Evolutionary conservation across 2,888 invertebrate species (phyloP).

Genomic region (Cloeon dipterum): DNA sequence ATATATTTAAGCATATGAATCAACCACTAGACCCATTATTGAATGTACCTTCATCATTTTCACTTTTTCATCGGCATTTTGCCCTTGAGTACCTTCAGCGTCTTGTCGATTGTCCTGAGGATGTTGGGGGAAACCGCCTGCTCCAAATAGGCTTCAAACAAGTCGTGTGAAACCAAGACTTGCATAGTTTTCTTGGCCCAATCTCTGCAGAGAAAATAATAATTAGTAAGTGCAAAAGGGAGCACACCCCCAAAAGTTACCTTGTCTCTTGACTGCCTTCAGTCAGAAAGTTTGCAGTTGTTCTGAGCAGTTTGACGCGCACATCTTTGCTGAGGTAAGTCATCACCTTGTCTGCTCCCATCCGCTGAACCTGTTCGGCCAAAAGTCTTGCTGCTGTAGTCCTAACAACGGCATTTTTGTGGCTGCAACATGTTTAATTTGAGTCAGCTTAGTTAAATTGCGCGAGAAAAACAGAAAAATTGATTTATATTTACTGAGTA

Average conservation of each 20-base stretch:
- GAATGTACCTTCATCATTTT: too few species aligned
- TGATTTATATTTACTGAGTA: too few species aligned
- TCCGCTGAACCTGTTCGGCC: slow-evolving; percentile 40
- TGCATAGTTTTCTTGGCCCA: neutral
- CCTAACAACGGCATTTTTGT: slow-evolving; percentile 73
- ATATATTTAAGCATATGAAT: too few species aligned
- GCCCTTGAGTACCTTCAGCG: too few species aligned
- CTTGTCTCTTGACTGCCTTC: slow-evolving; percentile 77
- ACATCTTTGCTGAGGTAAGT: slow-evolving; percentile 44
- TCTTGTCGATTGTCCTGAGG: neutral
- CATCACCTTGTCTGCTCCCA: slow-evolving; percentile 50
- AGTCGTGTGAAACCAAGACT: neutral
- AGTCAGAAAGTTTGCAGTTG: slow-evolving; percentile 58
- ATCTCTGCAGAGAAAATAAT: too few species aligned
- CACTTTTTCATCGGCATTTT: too few species aligned
- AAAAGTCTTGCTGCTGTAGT: slow-evolving; percentile 62
- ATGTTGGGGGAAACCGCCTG: neutral
- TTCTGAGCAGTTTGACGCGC: slow-evolving; percentile 52
- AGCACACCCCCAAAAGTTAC: too few species aligned
- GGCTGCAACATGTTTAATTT: slow-evolving; percentile 24
- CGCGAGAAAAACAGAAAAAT: too few species aligned
- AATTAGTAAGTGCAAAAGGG: too few species aligned
- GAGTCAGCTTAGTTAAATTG: too few species aligned
- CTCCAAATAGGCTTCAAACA: neutral
- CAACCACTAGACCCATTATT: too few species aligned